A percentile compares a stretch with the other conserved stretches of the same genome.
These are phyloP conservation scores for Anguilla rostrata DNA, from an alignment of 2,113 vertebrate species.

Conservation along the genomic window DNA sequence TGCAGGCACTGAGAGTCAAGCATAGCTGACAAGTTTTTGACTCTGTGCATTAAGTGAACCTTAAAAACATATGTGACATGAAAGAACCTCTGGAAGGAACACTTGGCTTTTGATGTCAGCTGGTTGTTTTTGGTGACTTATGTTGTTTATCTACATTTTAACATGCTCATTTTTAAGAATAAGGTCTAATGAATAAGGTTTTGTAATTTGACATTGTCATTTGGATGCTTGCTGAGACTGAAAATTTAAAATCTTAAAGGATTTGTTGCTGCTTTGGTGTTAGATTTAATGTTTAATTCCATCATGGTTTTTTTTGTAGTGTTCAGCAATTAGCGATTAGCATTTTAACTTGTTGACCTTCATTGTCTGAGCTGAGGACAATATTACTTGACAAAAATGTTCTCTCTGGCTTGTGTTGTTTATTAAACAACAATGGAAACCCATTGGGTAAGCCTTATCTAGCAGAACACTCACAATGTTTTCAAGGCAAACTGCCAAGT, in stretches of 20 bases:
- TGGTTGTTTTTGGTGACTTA: not conserved
- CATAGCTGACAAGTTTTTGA: conserved; percentile 1
- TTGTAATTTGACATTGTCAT: not conserved
- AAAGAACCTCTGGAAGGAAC: not conserved
- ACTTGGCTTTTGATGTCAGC: not conserved
- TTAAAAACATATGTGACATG: conserved; percentile 6
- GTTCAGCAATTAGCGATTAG: not conserved
- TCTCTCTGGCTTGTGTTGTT: not conserved
- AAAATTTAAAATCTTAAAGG: not conserved
- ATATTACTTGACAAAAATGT: not conserved
- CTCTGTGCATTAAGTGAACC: conserved; percentile 1
- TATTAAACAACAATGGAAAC: conserved; percentile 2
- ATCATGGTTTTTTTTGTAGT: not conserved
- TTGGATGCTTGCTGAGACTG: not conserved
- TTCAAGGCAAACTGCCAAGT: conserved; percentile 19
- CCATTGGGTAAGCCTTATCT: not conserved
- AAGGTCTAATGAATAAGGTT: not conserved
- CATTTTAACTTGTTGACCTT: not conserved
- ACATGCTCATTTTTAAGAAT: not conserved
- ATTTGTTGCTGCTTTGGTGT: not conserved
- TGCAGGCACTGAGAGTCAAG: not conserved
- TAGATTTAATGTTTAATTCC: not conserved
- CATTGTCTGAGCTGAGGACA: not conserved
- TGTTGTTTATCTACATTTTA: not conserved
- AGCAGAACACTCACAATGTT: not conserved